Evolutionary conservation across 1,140 invertebrate genomes (phyloP).

Genomic region (Orchestia grillus): DNA sequence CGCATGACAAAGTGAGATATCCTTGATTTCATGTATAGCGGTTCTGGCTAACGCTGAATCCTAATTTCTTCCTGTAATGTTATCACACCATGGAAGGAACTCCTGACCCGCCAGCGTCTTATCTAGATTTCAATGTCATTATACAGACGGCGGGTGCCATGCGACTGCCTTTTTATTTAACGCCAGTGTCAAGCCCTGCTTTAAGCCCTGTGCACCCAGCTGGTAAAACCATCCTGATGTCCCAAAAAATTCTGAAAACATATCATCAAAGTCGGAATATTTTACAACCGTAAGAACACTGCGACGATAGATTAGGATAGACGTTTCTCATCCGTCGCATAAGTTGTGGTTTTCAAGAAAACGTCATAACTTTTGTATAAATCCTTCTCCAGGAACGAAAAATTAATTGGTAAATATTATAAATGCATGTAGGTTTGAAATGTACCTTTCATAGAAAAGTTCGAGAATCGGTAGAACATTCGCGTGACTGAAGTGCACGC

Average conservation of each 20-base stretch:
- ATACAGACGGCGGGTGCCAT: neutral
- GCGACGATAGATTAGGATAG: neutral
- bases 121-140: slow-evolving; percentile 17
- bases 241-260: neutral
- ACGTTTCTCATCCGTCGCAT: too few relatives aligned
- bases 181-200: neutral
- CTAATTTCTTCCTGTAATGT: slow-evolving; percentile 4
- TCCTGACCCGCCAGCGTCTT: neutral
- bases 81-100: neutral
- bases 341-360: too few relatives aligned
- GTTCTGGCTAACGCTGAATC: neutral
- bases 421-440: neutral
- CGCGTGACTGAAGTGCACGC: neutral
- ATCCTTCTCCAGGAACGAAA: neutral
- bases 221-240: neutral
- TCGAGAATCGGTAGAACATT: neutral
- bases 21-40: neutral
- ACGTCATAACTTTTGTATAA: too few relatives aligned
- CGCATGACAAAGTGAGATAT: neutral
- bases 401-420: neutral
- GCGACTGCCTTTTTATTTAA: neutral
- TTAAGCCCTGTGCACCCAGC: neutral
- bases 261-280: neutral
- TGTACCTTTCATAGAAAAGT: neutral
- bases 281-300: neutral